Percentiles rank a stretch among this genome's conserved stretches.
phyloP scores from a whole-genome alignment of 2,888 invertebrate species.

The Lacanobia wlatinum region DNA sequence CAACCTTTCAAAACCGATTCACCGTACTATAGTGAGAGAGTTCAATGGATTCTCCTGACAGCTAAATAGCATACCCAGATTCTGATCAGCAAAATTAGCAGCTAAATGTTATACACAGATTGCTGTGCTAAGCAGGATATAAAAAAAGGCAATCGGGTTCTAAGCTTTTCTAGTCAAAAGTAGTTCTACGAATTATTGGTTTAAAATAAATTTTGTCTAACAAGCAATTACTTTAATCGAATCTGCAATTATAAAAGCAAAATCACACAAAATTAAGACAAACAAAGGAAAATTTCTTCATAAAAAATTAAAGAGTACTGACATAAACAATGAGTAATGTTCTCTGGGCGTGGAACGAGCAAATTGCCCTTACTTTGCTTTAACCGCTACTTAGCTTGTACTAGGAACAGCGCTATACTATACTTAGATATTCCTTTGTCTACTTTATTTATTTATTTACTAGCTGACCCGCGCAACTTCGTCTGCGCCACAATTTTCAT shows the following conservation, averaged over 20 bases:
- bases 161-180: neutral
- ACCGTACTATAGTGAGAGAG: too few relatives aligned
- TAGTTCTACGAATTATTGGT: too few relatives aligned
- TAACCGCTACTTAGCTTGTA: constrained; percentile 22
- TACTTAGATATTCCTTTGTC: too few relatives aligned
- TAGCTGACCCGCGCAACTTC: too few relatives aligned
- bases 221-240: constrained; percentile 3
- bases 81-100: too few relatives aligned
- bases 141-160: neutral
- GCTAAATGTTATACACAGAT: too few relatives aligned
- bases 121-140: too few relatives aligned
- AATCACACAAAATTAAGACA: constrained; percentile 20
- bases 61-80: too few relatives aligned
- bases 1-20: too few relatives aligned
- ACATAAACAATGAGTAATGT: constrained; percentile 54
- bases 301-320: constrained; percentile 57
- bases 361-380: constrained; percentile 41
- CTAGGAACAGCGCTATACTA: neutral
- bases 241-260: constrained; percentile 25
- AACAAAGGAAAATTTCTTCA: constrained; percentile 60
- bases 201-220: neutral
- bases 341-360: constrained; percentile 18
- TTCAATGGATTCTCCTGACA: too few relatives aligned
- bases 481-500: too few relatives aligned
- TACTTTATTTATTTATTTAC: too few relatives aligned